Base-by-base conservation (phyloP, 2,888 invertebrate genomes). In the Pterostichus niger region DNA sequence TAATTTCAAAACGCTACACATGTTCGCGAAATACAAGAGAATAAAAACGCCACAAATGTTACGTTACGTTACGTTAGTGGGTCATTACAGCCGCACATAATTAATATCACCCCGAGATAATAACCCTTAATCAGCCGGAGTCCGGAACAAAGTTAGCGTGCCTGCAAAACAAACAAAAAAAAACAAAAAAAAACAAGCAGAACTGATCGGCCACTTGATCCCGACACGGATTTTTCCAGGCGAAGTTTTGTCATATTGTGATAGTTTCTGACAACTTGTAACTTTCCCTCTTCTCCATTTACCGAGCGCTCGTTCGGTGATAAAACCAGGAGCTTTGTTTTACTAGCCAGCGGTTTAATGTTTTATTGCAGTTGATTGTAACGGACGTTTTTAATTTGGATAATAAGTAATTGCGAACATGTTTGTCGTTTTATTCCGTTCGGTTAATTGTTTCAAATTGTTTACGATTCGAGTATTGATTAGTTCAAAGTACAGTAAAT, bases 41-140 rank as follows among this genome's bases (percentile, higher is more conserved):
- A 73, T 15, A 73, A 46, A 73, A 73, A 73, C 44, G 15, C n/a
- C 17, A 2, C 15, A 17, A 13, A 64, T 35, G 11, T 35, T 64
- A 13, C 64, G 59, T 40, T 64, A 13, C 64, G 59, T 40, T 7
- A 9, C 9, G 40, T 40, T 24, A 24, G 6, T 40, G 40, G 40
- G 59, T 59, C 59, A 10, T 59, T 44, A 68, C 9, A 40, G 2
- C 40, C 40, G n/a, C 11, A 73, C 73, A 73, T 73, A 73, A 73
- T 73, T 73, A 73, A 73, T 73, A 73, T 13, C 40, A 46, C 73
- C 10, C 59, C 1, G 17, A 59, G 59, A 73, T 73, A 44, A 73
- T 44, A 46, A 44, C 73, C 17, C 46, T 46, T 73, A 73, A 73
- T 73, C 73, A 46, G 46, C 46, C 10, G 35, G 17, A 44, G 40